Evolutionary conservation across 1,140 invertebrate genomes (phyloP).

Genomic region (Drosophila erecta): DNA sequence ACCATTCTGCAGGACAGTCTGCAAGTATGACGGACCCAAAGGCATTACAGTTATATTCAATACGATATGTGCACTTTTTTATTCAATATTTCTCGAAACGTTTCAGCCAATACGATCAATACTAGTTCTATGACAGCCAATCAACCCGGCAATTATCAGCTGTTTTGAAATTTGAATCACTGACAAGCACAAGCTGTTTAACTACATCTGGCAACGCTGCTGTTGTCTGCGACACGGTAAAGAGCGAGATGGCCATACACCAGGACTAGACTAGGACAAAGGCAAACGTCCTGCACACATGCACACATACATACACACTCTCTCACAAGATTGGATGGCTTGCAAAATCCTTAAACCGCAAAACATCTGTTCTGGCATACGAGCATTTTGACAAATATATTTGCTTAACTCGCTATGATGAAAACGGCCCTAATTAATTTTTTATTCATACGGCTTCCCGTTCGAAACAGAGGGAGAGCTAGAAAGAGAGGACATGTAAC

Average conservation of each 20-base stretch:
- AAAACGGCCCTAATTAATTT: slow-evolving; percentile 13
- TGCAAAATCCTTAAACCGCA: slow-evolving; percentile 7
- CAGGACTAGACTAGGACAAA: slow-evolving; percentile 48
- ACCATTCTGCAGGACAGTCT: slow-evolving; percentile 82
- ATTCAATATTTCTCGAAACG: too few relatives aligned
- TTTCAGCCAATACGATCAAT: too few relatives aligned
- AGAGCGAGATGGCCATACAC: slow-evolving; percentile 20
- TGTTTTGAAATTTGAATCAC: slow-evolving; percentile 17
- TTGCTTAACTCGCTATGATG: slow-evolving; percentile 9
- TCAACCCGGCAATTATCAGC: slow-evolving; percentile 26
- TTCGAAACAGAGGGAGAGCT: slow-evolving; percentile 2
- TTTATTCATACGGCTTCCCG: slow-evolving; percentile 26
- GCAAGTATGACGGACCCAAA: slow-evolving; percentile 14
- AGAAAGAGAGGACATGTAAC: slow-evolving; percentile 16
- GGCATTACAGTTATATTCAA: neutral
- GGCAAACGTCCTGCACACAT: slow-evolving; percentile 17
- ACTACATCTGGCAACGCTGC: slow-evolving; percentile 18
- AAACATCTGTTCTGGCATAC: slow-evolving; percentile 20
- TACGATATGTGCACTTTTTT: too few relatives aligned
- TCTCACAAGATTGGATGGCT: slow-evolving; percentile 16
- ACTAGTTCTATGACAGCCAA: neutral
- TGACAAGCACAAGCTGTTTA: neutral
- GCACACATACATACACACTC: slow-evolving; percentile 2
- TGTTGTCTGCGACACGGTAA: slow-evolving; percentile 7
- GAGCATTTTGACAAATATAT: neutral